Evolutionary conservation across 2,797 vertebrate genomes (phyloP).

Genomic region (Enteromius afrohamiltoni): DNA sequence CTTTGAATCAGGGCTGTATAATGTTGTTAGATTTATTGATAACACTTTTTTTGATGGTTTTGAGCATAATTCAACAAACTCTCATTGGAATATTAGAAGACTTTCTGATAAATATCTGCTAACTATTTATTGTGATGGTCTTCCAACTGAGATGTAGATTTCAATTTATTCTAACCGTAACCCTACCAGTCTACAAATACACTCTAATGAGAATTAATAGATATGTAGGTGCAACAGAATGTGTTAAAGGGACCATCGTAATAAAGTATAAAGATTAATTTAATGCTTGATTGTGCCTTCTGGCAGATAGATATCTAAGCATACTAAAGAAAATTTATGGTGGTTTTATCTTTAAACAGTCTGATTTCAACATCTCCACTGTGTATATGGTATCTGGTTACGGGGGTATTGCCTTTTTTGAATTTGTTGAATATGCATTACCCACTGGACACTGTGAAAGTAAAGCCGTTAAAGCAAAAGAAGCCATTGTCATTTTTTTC

Average conservation of each 20-base stretch:
- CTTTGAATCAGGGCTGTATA: not conserved
- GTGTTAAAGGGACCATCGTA: too few species aligned
- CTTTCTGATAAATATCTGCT: too few species aligned
- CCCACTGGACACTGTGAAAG: not conserved
- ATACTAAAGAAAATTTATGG: not conserved
- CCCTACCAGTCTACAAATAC: too few species aligned
- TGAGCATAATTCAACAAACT: too few species aligned
- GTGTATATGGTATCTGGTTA: slow-evolving; percentile 20
- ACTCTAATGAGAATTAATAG: too few species aligned
- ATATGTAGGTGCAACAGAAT: too few species aligned
- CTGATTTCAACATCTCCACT: not conserved
- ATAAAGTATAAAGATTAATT: not conserved
- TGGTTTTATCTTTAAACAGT: not conserved
- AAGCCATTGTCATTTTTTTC: slow-evolving; percentile 9
- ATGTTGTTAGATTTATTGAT: not conserved
- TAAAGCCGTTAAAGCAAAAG: slow-evolving; percentile 5
- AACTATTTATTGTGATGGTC: too few species aligned
- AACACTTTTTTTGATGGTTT: too few species aligned
- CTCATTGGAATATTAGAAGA: too few species aligned
- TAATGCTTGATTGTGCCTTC: not conserved
- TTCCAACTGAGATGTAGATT: too few species aligned
- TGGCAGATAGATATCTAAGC: not conserved
- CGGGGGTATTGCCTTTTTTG: not conserved
- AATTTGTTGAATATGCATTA: slow-evolving; percentile 40
- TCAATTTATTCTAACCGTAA: too few species aligned